A percentile compares a stretch with the other conserved stretches of the same genome.
Conservation (phyloP, 2,113 vertebrate species). For the Ceuthmochares aereus region DNA sequence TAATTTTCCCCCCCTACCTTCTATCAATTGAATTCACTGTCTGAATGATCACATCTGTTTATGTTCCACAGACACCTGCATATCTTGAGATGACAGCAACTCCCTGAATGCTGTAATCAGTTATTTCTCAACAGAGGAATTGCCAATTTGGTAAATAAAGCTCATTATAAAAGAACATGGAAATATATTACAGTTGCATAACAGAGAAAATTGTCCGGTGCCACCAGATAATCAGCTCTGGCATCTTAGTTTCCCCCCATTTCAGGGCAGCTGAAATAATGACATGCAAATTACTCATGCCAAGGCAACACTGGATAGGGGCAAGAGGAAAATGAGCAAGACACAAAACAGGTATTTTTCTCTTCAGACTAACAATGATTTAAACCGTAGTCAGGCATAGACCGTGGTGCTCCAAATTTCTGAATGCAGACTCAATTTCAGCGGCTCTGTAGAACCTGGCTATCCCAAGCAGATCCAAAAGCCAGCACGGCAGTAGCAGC, state of each 20-base stretch:
- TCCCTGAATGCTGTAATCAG: conserved; percentile 75
- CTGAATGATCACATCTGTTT: conserved; percentile 74
- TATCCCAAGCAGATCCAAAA: background rate
- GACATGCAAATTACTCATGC: conserved; percentile 33
- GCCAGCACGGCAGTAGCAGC: background rate
- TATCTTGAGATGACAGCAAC: conserved; percentile 74
- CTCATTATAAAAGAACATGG: conserved; percentile 73
- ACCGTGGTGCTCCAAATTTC: background rate
- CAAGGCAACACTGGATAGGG: background rate
- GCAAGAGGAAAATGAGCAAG: background rate
- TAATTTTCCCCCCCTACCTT: background rate
- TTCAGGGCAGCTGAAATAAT: conserved; percentile 47
- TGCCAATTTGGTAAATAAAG: conserved; percentile 79
- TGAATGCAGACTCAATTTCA: background rate
- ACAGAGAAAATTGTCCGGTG: conserved; percentile 67
- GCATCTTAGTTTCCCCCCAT: background rate
- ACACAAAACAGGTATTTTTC: background rate
- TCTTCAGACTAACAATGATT: background rate
- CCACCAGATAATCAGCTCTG: conserved; percentile 39
- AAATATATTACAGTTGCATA: conserved; percentile 67
- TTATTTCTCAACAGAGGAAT: conserved; percentile 77
- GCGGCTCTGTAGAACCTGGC: background rate
- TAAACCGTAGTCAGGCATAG: background rate
- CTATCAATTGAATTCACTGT: conserved; percentile 39
- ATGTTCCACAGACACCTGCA: conserved; percentile 71